phyloP scores from a whole-genome alignment of 1,140 invertebrate genomes.

The Lasioglossum albipes region DNA sequence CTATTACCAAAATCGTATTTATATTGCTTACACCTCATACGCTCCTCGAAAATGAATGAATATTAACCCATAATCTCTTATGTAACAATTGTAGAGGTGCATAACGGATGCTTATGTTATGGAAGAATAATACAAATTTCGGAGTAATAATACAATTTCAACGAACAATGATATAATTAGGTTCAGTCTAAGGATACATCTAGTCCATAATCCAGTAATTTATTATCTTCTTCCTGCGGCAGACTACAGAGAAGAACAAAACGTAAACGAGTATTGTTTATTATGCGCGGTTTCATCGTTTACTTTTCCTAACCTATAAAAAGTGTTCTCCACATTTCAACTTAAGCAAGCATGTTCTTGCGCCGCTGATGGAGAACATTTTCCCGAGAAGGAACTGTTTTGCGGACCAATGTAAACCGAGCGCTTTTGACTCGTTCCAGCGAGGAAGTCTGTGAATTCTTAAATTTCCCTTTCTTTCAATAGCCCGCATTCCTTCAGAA shows the following conservation, averaged over 20 bases:
- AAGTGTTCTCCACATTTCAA: not conserved
- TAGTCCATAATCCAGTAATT: too few relatives aligned
- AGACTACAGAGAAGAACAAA: not conserved
- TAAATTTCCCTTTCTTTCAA: constrained; percentile 6
- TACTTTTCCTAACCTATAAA: not conserved
- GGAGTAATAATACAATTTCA: too few relatives aligned
- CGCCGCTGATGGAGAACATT: not conserved
- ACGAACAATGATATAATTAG: too few relatives aligned
- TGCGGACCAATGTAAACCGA: not conserved
- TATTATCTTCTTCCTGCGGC: not conserved
- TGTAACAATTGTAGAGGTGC: too few relatives aligned
- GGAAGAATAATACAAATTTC: too few relatives aligned
- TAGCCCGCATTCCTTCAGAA: not conserved
- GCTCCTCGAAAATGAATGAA: too few relatives aligned
- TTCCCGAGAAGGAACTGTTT: not conserved
- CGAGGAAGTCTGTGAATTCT: not conserved
- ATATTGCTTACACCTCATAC: too few relatives aligned
- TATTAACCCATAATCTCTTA: too few relatives aligned
- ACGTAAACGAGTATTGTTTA: not conserved
- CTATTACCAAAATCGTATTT: too few relatives aligned
- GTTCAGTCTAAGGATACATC: too few relatives aligned
- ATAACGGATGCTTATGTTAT: too few relatives aligned
- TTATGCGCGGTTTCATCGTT: not conserved
- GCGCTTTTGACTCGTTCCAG: not conserved
- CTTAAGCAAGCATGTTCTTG: not conserved